Evolutionary conservation across 1,140 invertebrate species (phyloP).

Genomic region (Magallana ariakensis): DNA sequence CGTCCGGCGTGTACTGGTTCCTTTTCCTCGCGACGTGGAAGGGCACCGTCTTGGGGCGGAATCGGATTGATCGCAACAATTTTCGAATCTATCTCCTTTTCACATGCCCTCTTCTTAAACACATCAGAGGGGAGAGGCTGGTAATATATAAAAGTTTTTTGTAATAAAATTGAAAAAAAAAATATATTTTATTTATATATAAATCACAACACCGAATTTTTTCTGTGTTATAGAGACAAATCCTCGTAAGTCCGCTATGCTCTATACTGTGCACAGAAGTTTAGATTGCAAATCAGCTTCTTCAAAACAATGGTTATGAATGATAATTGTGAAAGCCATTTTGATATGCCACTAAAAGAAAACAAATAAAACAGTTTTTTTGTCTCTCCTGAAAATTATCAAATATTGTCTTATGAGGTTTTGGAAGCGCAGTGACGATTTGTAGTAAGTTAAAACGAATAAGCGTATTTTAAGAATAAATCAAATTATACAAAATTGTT

Average conservation of each 20-base stretch:
- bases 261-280: neutral
- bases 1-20: neutral
- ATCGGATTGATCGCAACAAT: neutral
- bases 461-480: no score
- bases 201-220: neutral
- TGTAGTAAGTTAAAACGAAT: no score
- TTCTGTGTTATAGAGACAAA: neutral
- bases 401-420: neutral
- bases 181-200: neutral
- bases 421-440: neutral
- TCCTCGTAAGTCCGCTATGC: neutral
- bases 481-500: no score
- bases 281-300: neutral
- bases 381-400: neutral
- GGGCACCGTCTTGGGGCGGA: neutral
- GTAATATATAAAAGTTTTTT: neutral
- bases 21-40: neutral
- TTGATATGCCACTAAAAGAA: neutral
- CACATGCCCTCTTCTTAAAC: no score
- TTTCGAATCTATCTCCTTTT: neutral
- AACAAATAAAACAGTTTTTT: neutral
- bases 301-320: neutral
- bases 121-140: neutral
- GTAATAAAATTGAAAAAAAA: neutral
- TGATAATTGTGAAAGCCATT: neutral